These are phyloP conservation scores for Liolophura sinensis DNA, from an alignment of 1,140 invertebrate genomes.

Conservation along the genomic window DNA sequence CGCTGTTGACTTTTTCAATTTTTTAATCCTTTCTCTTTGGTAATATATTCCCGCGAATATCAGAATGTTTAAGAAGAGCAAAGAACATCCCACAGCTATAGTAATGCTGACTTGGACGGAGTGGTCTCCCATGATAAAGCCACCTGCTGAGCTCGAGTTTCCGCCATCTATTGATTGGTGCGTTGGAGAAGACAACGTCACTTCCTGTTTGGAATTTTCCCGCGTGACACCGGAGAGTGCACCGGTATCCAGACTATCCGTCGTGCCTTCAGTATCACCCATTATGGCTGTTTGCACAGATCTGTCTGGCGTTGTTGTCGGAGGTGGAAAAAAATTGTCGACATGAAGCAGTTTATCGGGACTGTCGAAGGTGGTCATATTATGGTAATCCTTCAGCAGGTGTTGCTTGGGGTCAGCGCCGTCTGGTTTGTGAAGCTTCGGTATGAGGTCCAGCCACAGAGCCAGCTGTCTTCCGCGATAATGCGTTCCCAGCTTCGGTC, in stretches of 20 bases:
- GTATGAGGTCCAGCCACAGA: constrained; percentile 93
- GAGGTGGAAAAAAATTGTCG: constrained; percentile 37
- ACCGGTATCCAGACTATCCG: too few species aligned
- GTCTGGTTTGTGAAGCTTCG: constrained; percentile 81
- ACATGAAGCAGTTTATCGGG: constrained; percentile 32
- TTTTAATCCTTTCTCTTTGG: constrained; percentile 75
- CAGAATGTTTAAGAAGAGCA: constrained; percentile 86
- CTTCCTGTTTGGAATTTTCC: too few species aligned
- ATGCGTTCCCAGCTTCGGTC: constrained; percentile 75
- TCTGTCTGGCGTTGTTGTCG: constrained; percentile 35
- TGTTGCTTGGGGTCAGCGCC: constrained; percentile 75
- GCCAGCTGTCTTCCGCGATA: constrained; percentile 92
- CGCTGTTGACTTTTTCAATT: constrained; percentile 14
- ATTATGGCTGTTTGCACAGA: neutral
- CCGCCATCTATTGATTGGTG: too few species aligned
- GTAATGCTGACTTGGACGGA: constrained; percentile 65
- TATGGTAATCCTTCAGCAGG: constrained; percentile 70
- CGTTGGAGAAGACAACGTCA: too few species aligned
- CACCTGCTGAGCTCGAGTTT: too few species aligned
- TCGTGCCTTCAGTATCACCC: too few species aligned
- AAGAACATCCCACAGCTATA: constrained; percentile 90
- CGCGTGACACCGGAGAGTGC: too few species aligned
- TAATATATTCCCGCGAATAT: constrained; percentile 95
- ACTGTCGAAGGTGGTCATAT: constrained; percentile 20
- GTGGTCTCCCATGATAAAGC: constrained; percentile 1